Base-by-base conservation (phyloP, 2,888 invertebrate species). In the Papilio elwesi region DNA sequence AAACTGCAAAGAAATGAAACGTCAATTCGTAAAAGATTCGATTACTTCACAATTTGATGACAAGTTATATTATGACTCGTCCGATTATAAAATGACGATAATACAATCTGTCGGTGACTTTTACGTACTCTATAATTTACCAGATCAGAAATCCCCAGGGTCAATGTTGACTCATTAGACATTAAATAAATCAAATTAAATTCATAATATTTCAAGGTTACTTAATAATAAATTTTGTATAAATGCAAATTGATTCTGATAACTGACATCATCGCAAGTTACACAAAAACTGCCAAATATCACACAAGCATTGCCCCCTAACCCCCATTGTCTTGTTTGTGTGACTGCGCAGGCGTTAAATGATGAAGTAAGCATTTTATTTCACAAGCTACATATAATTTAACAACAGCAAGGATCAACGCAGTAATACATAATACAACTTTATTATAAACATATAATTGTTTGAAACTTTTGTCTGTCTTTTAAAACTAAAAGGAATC, bases 321-420 rank as follows among this genome's bases (percentile, higher is more conserved):
- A 26, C 26, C 26, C 26, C 26, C 26, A 38, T 57, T 57, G 13
- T 57, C 13, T 13, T 38, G 55, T 55, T 26, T 36, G 26, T 12
- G 26, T 12, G 26, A 52, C 10, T 16, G 36, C 55, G 26, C 55
- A 55, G 26, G 57, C 13, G 57, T 38, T 36, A 57, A 57, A n/a
- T 57, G 36, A n/a, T 57, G 57, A 57, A 57, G 55, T 12, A 57
- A 57, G 26, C 9, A 43, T 43, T 57, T 38, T 38, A 57, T 57
- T 38, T 38, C 9, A 38, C 38, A n/a, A 57, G 7, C 11, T 8
- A 38, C 36, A n/a, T 38, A 57, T 26, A 55, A 55, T 53, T 55
- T 57, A 57, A 57, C 43, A 43, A 43, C 57, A 36, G 55, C 12
- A 57, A 57, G 26, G 55, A 36, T 57, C 26, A 13, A 36, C 26